phyloP scores from a whole-genome alignment of 2,797 vertebrate species.

The Sitta carolinensis region DNA sequence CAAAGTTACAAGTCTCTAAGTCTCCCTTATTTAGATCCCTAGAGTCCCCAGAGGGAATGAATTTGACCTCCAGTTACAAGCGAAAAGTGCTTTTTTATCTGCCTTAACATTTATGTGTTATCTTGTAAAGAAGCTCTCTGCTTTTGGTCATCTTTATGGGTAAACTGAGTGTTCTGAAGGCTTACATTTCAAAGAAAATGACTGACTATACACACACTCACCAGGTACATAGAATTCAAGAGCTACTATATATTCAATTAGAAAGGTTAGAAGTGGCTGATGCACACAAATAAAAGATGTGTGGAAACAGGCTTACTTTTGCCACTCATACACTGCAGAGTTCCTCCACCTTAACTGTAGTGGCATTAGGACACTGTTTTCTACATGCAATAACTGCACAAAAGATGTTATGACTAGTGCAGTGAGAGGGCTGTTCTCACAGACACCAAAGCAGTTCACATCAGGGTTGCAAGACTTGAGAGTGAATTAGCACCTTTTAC shows the following conservation, averaged over 20 bases:
- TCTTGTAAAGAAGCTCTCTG: background rate
- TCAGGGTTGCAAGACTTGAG: background rate
- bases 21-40: background rate
- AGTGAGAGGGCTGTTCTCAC: background rate
- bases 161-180: background rate
- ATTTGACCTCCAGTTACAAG: background rate
- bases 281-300: background rate
- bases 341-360: background rate
- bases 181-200: background rate
- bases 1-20: background rate
- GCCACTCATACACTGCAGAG: background rate
- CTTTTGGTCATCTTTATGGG: background rate
- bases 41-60: background rate
- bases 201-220: background rate
- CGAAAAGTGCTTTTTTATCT: background rate
- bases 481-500: background rate
- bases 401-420: background rate
- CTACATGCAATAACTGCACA: accelerated
- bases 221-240: background rate
- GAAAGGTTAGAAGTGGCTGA: background rate
- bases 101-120: background rate
- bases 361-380: background rate
- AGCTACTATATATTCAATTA: background rate
- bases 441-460: background rate
- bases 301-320: background rate